Evolutionary conservation across 2,888 invertebrate genomes (phyloP).

Genomic region (Carpatolechia fugitivella): DNA sequence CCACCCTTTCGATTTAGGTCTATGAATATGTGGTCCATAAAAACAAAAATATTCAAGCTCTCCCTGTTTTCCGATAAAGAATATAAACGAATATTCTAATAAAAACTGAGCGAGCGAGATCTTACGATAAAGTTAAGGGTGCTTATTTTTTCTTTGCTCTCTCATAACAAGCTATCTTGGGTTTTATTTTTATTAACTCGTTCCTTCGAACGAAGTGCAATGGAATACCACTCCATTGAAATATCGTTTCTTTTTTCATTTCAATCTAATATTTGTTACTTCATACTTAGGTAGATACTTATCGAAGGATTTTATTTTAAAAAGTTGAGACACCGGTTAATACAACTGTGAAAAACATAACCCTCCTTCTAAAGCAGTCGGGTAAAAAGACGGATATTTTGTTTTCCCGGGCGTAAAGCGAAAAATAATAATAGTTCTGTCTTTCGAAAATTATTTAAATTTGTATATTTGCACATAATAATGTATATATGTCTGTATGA

Average conservation of each 20-base stretch:
- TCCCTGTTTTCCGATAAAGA: neutral
- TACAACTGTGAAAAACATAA: too few species aligned
- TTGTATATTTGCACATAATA: too few species aligned
- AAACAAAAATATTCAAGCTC: neutral
- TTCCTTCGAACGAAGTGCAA: neutral
- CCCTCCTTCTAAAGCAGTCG: too few species aligned
- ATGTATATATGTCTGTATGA: too few species aligned
- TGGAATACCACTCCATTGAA: neutral
- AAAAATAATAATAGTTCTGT: too few species aligned
- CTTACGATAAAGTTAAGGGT: neutral
- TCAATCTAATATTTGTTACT: too few species aligned
- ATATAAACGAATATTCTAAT: neutral
- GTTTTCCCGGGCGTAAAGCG: too few species aligned
- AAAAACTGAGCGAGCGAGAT: neutral
- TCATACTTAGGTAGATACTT: too few species aligned
- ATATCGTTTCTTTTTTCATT: neutral
- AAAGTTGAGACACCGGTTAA: too few species aligned
- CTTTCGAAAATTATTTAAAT: too few species aligned
- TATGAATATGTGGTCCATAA: neutral
- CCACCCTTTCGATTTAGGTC: neutral
- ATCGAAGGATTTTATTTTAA: too few species aligned
- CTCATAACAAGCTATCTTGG: neutral
- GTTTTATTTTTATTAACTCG: conserved; percentile 3
- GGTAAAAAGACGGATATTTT: too few species aligned
- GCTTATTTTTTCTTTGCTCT: neutral